Evolutionary conservation across 2,113 vertebrate species (phyloP), one percentile per base, ranked within the genome.

Genomic region (Noturus placidus): DNA sequence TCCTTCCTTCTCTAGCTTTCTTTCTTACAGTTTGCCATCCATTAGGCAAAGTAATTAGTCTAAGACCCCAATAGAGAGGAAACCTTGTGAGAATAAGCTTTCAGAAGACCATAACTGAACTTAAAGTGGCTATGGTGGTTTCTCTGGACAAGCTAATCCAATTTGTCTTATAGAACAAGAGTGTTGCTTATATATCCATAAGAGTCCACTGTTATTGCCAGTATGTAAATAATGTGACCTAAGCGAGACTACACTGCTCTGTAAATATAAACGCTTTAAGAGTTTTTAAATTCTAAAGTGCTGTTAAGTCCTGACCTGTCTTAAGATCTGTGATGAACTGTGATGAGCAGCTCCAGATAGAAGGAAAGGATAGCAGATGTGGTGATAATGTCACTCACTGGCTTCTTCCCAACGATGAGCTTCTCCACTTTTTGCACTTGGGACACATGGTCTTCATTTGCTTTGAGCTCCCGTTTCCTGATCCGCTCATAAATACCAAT

Each of bases 391-490:
- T 84, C 69, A 94, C 97, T 89, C 93, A 99, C 98, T 72, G 97
- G 98, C 93, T 99, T 99, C 92, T 99, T 99, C 59, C 98, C 98
- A 84, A 99, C 97, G 5, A 99, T 99, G 90, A 99, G 97, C 87
- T 99, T 98, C 91, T 99, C 98, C 91, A 99, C 98, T 93, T 99
- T 99, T 94, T 99, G 98, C 91, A 99, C 98, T 90, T 99, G 98
- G 19, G 98, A 99, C 83, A 99, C 97, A 0, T 99, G 98, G 94
- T 99, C 98, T 94, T 99, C 98, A 0, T 97, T 99, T 17, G 98
- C 99, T 92, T 97, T 98, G 87, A 99, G 96, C 89, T 99, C 98
- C 7, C 97, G 96, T 89, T 98, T 99, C 74, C 96, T 97, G 92
- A 99, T 99, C 81, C 97, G 94, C 92, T 99, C 98, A 1, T 99